Evolutionary conservation across 2,888 invertebrate species (phyloP), one percentile per base, ranked within the genome.

Genomic region (Xanthorhoe designata): DNA sequence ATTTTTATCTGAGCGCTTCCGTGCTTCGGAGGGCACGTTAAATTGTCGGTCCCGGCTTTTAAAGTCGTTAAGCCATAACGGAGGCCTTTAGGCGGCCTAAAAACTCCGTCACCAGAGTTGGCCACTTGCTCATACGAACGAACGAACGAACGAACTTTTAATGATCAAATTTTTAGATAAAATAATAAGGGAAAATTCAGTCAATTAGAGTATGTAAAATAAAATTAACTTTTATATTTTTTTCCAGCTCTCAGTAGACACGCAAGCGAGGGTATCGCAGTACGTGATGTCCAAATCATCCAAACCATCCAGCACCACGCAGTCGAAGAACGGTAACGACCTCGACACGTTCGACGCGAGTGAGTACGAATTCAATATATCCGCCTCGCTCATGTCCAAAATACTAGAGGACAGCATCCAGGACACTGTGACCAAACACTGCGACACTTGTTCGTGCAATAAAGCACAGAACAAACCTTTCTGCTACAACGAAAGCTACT

Each of bases 351-450:
- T 92, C 67, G 95, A 95, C 63, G 91, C 94, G 49, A 95, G 94
- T 72, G 94, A 95, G 81, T 94, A 94, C 59, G 94, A 95, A 72
- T 95, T 96, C 60, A 96, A 96, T 78, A 95, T 96, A 13, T 98
- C 98, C 3, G 98, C 98, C 24, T 97, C 98, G 9, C 96, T 98
- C 59, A 97, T 98, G 97, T 98, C 98, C 2, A 98, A 98, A 94
- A 97, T 98, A 69, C 93, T 98, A 35, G 97, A 98, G 87, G 98
- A 98, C 80, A 94, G 97, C 68, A 97, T 98, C 76, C 96, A 96
- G 68, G 97, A 98, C 72, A 95, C 96, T 62, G 95, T 96, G 59
- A 94, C 96, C 1, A 97, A 97, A 85, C 97, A 97, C 82, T 97
- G 97, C 88, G 96, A 96, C 78, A 97, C 97, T 1, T 97, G 97